These are phyloP conservation scores for Oeneis ivallda DNA, from an alignment of 2,888 invertebrate genomes.

Conservation along the genomic window DNA sequence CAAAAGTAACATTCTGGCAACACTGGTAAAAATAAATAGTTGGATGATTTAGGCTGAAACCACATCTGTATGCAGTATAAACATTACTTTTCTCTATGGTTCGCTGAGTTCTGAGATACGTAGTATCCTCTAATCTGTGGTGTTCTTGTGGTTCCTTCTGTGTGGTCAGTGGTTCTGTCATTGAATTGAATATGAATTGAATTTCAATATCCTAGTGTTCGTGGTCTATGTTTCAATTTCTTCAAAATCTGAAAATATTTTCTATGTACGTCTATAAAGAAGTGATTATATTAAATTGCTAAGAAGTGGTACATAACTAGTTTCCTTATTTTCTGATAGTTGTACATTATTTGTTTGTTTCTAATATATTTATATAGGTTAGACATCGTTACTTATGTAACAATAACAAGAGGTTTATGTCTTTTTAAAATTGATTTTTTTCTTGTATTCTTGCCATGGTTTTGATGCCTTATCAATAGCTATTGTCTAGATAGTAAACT, in stretches of 20 bases:
- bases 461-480: neutral
- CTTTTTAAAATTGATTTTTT: constrained; percentile 14
- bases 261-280: constrained; percentile 30
- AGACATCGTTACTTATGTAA: constrained; percentile 76
- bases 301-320: constrained; percentile 2
- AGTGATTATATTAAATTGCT: constrained; percentile 8
- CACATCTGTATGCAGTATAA: no score
- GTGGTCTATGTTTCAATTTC: no score
- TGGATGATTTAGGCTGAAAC: no score
- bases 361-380: constrained; percentile 61
- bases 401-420: constrained; percentile 60
- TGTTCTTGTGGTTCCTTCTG: no score
- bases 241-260: constrained; percentile 29
- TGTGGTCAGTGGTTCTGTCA: no score
- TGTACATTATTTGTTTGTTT: constrained; percentile 4
- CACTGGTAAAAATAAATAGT: no score
- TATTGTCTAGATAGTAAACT: neutral
- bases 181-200: no score
- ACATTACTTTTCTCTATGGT: no score
- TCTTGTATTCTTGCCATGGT: neutral
- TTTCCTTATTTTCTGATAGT: neutral
- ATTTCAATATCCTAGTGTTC: no score
- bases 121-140: no score
- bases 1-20: no score
- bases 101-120: no score